Evolutionary conservation across 2,888 invertebrate species (phyloP).

Genomic region (Aphodius granarius): DNA sequence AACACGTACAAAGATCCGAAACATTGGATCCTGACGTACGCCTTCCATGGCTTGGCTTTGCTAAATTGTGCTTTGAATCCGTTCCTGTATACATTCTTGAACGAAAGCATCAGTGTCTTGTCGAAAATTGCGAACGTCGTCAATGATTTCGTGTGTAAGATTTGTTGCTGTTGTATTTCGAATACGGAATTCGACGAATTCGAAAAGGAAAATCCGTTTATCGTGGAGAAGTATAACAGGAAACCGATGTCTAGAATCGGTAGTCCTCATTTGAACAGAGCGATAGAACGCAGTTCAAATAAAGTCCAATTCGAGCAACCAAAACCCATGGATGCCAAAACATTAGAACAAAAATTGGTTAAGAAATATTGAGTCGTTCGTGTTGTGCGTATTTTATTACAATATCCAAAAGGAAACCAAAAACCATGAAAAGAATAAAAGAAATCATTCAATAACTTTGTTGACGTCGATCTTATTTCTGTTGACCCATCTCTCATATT

Average conservation of each 20-base stretch:
- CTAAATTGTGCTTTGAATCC: conserved; percentile 62
- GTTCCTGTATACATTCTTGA: conserved; percentile 62
- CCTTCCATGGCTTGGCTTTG: conserved; percentile 58
- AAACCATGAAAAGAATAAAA: conserved; percentile 2
- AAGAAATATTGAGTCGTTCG: neutral
- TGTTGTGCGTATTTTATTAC: conserved; percentile 21
- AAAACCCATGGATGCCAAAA: neutral
- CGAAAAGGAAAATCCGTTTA: conserved; percentile 45
- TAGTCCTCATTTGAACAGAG: neutral
- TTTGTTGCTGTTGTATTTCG: conserved; percentile 49
- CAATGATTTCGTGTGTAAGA: conserved; percentile 45
- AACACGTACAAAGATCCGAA: conserved; percentile 17
- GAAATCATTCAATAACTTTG: conserved; percentile 31
- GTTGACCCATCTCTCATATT: conserved; percentile 56
- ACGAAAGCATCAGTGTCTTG: conserved; percentile 53
- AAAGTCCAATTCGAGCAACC: neutral
- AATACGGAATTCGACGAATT: conserved; percentile 50
- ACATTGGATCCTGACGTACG: conserved; percentile 55
- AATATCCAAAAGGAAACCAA: neutral
- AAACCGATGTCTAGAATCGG: conserved; percentile 4
- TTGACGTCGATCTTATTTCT: conserved; percentile 50
- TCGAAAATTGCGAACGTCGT: conserved; percentile 35
- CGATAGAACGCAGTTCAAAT: neutral
- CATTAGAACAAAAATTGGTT: neutral
- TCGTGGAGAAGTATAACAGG: conserved; percentile 26